phyloP scores from a whole-genome alignment of 2,113 vertebrate species.

The Lucifuga dentata region DNA sequence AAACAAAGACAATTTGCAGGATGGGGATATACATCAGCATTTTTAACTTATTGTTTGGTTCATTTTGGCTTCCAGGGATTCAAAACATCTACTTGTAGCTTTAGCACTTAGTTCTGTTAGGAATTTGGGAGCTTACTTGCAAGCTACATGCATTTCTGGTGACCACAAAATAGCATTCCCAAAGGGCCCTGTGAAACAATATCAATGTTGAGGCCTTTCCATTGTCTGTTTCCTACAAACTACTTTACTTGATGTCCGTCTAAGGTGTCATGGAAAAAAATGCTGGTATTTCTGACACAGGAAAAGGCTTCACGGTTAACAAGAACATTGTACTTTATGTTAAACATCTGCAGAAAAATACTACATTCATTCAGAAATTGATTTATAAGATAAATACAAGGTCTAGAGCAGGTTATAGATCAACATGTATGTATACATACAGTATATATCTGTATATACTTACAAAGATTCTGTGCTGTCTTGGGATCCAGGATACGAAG shows the following conservation, averaged over 20 bases:
- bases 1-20: slow-evolving; percentile 1
- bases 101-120: slow-evolving; percentile 26
- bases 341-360: too few relatives aligned
- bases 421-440: too few relatives aligned
- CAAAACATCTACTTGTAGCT: slow-evolving; percentile 19
- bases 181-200: slow-evolving; percentile 21
- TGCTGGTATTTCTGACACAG: background rate
- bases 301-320: slow-evolving; percentile 8
- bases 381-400: too few relatives aligned
- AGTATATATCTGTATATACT: slow-evolving; percentile 70
- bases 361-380: too few relatives aligned
- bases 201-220: slow-evolving; percentile 2
- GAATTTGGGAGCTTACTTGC: slow-evolving; percentile 33
- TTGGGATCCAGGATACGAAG: slow-evolving; percentile 93
- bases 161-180: slow-evolving; percentile 31
- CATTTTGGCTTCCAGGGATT: slow-evolving; percentile 21
- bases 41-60: slow-evolving; percentile 10
- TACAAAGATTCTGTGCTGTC: slow-evolving; percentile 96
- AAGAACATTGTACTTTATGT: background rate
- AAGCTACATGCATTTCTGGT: slow-evolving; percentile 38
- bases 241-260: too few relatives aligned
- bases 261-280: slow-evolving; percentile 7
- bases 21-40: background rate
- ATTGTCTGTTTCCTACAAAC: slow-evolving; percentile 2
- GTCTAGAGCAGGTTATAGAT: too few relatives aligned